Percentiles rank a stretch among this genome's conserved stretches.
Evolutionary conservation across 2,888 invertebrate genomes (phyloP).

Genomic region (Calliscelio sp.): DNA sequence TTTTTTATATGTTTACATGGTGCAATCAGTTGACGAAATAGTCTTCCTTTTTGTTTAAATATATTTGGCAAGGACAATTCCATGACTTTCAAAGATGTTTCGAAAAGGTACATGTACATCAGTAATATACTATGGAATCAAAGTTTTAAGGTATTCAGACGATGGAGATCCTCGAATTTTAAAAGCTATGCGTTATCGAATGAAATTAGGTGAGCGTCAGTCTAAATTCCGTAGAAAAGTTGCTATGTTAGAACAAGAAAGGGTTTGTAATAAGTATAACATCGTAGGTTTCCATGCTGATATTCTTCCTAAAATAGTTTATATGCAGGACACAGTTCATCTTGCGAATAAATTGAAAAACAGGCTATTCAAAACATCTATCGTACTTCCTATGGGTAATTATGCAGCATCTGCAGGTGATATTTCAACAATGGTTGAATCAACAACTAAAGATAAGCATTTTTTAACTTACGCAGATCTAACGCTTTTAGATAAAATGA

Average conservation of each 20-base stretch:
- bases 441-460: neutral
- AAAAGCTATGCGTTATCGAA: neutral
- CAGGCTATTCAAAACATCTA: neutral
- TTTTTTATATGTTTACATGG: constrained; percentile 4
- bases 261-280: neutral
- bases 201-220: neutral
- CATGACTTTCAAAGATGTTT: neutral
- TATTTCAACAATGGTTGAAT: neutral
- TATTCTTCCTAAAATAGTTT: neutral
- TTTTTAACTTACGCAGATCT: neutral
- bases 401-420: neutral
- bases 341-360: neutral
- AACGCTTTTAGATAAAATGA: neutral
- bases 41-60: neutral
- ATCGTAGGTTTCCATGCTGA: neutral
- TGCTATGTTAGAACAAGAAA: neutral
- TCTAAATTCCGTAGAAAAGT: neutral
- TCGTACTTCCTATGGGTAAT: constrained; percentile 5
- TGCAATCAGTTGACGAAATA: neutral
- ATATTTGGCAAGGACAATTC: neutral
- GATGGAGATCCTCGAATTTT: neutral
- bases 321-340: neutral
- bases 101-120: neutral
- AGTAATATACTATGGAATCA: neutral
- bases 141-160: neutral